These are phyloP conservation scores for Gouania willdenowi DNA, from an alignment of 2,797 vertebrate genomes.

Conservation along the genomic window DNA sequence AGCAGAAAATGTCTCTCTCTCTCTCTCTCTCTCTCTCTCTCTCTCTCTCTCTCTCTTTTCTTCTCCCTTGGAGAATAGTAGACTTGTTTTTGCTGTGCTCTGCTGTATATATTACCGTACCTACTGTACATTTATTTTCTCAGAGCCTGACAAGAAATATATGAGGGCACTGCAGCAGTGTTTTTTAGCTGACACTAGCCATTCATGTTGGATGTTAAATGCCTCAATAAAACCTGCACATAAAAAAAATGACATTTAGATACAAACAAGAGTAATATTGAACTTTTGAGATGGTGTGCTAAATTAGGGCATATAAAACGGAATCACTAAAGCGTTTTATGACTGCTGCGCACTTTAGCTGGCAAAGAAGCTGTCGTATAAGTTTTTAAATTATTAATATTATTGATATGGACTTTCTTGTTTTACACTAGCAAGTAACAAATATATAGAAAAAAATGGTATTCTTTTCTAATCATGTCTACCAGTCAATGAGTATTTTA, in stretches of 20 bases:
- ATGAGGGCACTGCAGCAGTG: slow-evolving; percentile 36
- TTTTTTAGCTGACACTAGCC: slow-evolving; percentile 61
- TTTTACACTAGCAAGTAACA: too few species aligned
- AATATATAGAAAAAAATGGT: too few species aligned
- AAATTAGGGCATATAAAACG: slow-evolving; percentile 12
- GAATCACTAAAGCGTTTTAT: slow-evolving; percentile 11
- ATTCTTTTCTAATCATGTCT: too few species aligned
- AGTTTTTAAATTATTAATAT: too few species aligned
- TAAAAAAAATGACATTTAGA: slow-evolving; percentile 35
- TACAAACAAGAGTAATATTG: slow-evolving; percentile 24
- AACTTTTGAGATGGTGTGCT: slow-evolving; percentile 19
- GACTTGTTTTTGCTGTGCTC: slow-evolving; percentile 60
- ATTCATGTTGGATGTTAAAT: slow-evolving; percentile 45
- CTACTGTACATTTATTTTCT: slow-evolving; percentile 58
- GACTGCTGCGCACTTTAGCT: background rate
- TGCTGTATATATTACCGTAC: slow-evolving; percentile 61
- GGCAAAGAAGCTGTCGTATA: background rate
- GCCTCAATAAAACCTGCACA: slow-evolving; percentile 28
- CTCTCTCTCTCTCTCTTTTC: slow-evolving; percentile 45
- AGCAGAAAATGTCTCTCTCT: slow-evolving; percentile 59
- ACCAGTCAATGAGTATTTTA: too few species aligned
- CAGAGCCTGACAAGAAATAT: slow-evolving; percentile 44
- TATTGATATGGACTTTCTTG: too few species aligned
- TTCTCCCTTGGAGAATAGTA: slow-evolving; percentile 44
- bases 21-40: slow-evolving; percentile 20